Base-by-base conservation (phyloP, 2,113 vertebrate species). In the Rhinogobius similis region DNA sequence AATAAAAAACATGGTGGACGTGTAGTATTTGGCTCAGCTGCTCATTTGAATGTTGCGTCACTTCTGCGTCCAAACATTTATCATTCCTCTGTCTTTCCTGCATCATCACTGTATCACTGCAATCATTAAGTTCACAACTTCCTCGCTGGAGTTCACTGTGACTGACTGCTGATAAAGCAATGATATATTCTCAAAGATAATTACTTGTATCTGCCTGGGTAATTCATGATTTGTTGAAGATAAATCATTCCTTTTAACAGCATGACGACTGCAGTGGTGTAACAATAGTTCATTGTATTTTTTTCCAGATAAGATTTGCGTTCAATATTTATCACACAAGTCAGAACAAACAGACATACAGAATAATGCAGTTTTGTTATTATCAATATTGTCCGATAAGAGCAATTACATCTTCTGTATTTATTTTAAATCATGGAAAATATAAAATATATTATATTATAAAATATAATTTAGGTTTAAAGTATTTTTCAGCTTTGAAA, bases 61-160 rank as follows among this genome's bases (percentile, higher is more conserved):
- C 38, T 67, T 39, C 74, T 41, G 50, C 68, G 16, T 62, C 76
- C 65, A 69, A 56, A 70, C 77, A 78, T 32, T 72, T 38, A 64
- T 81, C 76, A 81, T 41, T 79, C 72, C 79, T 70, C 68, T 76
- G 68, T 81, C 70, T 12, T 55, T 62, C 39, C n/a, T 27, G 36
- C n/a, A n/a, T n/a, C n/a, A n/a, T n/a, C n/a, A n/a, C n/a, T n/a
- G n/a, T n/a, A n/a, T n/a, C n/a, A n/a, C n/a, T n/a, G n/a, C 39
- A 53, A 46, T 32, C 58, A 0, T 36, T 55, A 27, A 39, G 43
- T 55, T 26, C 16, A 41, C 46, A 52, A 55, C 50, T 74, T 77
- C 73, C 66, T 72, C 66, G 10, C 21, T 6, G 21, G n/a, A 27
- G 26, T 16, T 58, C 9, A 21, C 62, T 66, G 78, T 66, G 58